phyloP scores from a whole-genome alignment of 2,888 invertebrate species.

The Sminthurides aquaticus region DNA sequence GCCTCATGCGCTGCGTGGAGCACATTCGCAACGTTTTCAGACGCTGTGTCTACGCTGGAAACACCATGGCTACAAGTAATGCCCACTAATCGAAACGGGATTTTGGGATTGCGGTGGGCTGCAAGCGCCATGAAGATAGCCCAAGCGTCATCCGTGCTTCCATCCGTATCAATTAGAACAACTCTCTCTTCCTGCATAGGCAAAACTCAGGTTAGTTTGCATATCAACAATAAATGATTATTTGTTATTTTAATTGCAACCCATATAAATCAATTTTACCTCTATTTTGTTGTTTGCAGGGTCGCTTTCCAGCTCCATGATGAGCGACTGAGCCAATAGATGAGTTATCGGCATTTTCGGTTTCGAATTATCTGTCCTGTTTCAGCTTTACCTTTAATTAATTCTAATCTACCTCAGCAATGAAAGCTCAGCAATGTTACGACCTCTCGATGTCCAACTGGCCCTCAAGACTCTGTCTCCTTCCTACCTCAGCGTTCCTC shows the following conservation, averaged over 20 bases:
- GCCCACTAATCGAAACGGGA: slow-evolving; percentile 20
- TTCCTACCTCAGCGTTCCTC: too few species aligned
- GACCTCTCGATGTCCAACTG: too few species aligned
- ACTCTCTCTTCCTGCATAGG: slow-evolving; percentile 19
- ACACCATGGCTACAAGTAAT: slow-evolving; percentile 65
- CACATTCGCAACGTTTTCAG: slow-evolving; percentile 50
- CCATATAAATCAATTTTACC: too few species aligned
- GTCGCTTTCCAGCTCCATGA: slow-evolving; percentile 11
- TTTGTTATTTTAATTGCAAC: too few species aligned
- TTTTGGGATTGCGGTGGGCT: slow-evolving; percentile 10
- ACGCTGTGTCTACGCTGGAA: slow-evolving; percentile 60
- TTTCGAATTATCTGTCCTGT: too few species aligned
- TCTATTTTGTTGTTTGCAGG: slow-evolving; percentile 8
- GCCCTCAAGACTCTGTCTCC: too few species aligned
- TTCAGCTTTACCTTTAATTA: too few species aligned
- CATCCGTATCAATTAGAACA: slow-evolving; percentile 39
- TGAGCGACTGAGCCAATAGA: slow-evolving; percentile 8
- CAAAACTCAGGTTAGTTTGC: too few species aligned
- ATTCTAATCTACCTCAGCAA: too few species aligned
- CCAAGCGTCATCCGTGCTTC: slow-evolving; percentile 29
- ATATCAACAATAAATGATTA: too few species aligned
- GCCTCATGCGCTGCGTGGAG: background rate
- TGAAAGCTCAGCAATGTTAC: too few species aligned
- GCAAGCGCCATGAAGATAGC: slow-evolving; percentile 17
- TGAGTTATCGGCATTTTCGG: slow-evolving; percentile 15